phyloP scores from a whole-genome alignment of 1,140 invertebrate species.

The Lepidurus packardi region DNA sequence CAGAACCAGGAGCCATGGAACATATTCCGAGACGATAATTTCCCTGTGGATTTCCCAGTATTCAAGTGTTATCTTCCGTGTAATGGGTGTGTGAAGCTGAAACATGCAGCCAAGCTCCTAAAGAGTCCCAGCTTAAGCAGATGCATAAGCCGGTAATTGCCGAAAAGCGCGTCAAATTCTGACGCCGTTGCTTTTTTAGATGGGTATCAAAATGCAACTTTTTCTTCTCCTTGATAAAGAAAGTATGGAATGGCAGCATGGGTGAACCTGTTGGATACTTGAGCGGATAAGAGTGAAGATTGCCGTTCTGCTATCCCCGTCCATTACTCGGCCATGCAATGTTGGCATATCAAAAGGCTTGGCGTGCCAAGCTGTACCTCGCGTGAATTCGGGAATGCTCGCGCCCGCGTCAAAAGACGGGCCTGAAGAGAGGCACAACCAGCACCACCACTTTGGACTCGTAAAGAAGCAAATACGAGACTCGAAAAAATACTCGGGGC shows the following conservation, averaged over 20 bases:
- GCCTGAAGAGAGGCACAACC: neutral
- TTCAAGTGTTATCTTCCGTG: slow-evolving; percentile 21
- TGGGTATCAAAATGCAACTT: neutral
- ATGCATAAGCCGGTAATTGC: slow-evolving; percentile 6
- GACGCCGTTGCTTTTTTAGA: neutral
- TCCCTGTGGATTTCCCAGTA: slow-evolving; percentile 7
- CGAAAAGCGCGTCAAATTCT: neutral
- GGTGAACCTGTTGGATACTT: neutral
- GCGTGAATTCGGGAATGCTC: neutral
- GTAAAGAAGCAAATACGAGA: neutral
- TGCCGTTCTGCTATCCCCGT: neutral
- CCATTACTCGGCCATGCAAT: neutral
- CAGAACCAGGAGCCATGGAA: neutral
- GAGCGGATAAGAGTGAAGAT: neutral
- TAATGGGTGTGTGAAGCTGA: neutral
- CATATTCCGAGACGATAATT: slow-evolving; percentile 2
- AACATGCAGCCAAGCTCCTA: neutral
- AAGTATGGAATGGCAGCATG: neutral
- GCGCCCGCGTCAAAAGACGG: neutral
- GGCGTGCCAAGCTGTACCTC: slow-evolving; percentile 17
- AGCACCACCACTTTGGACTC: neutral
- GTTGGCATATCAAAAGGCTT: neutral
- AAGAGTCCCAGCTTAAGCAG: neutral
- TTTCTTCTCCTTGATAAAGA: neutral
- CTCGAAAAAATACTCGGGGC: neutral